A percentile compares a stretch with the other conserved stretches of the same genome.
These are phyloP conservation scores for Cynoglossus semilaevis DNA, from an alignment of 2,113 vertebrate species.

Conservation along the genomic window DNA sequence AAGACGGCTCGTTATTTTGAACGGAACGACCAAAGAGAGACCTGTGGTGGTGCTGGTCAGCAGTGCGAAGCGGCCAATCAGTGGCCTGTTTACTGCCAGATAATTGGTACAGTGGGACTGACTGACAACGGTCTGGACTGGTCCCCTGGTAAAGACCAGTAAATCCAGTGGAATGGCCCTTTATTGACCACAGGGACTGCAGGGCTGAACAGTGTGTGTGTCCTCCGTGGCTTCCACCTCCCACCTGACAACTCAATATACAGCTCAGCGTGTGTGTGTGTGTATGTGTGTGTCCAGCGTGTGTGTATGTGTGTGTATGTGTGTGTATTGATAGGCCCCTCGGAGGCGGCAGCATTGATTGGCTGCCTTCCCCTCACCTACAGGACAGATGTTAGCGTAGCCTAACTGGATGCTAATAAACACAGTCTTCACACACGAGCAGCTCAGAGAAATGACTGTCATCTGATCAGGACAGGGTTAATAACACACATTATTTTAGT, in stretches of 20 bases:
- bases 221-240: constrained; percentile 26
- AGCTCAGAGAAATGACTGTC: background rate
- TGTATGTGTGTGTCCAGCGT: constrained; percentile 17
- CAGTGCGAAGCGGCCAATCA: constrained; percentile 6
- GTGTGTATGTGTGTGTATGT: constrained; percentile 1
- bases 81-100: constrained; percentile 34
- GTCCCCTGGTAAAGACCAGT: constrained; percentile 47
- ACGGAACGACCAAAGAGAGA: no score
- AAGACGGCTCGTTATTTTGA: no score
- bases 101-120: constrained; percentile 51
- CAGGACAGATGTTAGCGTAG: constrained; percentile 9
- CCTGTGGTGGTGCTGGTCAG: constrained; percentile 2
- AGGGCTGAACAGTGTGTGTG: constrained; percentile 1
- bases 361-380: constrained; percentile 8
- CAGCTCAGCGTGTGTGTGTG: background rate
- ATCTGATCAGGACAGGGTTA: no score
- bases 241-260: constrained; percentile 48
- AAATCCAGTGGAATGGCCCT: constrained; percentile 43
- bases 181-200: constrained; percentile 51
- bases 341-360: constrained; percentile 35
- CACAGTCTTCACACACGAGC: background rate
- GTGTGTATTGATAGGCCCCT: constrained; percentile 29
- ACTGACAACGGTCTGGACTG: constrained; percentile 46
- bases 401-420: constrained; percentile 11
- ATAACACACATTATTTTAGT: no score